Conservation (phyloP, 2,113 vertebrate species). For the Atlantisia rogersi region DNA sequence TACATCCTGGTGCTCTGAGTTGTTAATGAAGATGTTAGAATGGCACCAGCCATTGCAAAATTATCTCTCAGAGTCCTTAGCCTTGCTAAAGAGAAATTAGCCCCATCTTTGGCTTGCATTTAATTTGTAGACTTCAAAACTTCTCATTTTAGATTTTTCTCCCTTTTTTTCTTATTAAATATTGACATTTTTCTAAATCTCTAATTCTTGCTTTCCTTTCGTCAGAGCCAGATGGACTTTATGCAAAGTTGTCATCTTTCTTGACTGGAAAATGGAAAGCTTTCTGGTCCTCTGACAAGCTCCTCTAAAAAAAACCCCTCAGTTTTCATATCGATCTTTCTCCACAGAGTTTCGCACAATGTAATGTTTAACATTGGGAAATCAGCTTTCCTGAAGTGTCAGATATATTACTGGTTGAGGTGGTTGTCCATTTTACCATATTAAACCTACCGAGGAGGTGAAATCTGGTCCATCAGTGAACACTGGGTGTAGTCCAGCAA, state of each 20-base stretch:
- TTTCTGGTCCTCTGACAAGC: background rate
- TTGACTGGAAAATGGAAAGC: background rate
- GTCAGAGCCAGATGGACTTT: background rate
- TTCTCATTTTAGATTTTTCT: background rate
- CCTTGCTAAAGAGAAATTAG: background rate
- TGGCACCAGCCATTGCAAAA: background rate
- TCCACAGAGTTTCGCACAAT: background rate
- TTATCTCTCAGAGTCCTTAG: background rate
- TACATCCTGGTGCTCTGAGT: background rate
- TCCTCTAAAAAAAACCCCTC: background rate
- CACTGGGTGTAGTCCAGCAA: background rate
- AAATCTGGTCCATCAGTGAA: background rate
- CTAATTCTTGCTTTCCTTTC: background rate
- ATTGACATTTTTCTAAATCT: background rate
- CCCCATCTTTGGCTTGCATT: background rate
- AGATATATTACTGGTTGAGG: background rate
- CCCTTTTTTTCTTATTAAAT: background rate
- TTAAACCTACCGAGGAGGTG: background rate
- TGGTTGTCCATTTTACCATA: background rate
- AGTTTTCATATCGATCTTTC: background rate
- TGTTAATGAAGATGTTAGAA: background rate
- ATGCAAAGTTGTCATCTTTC: background rate
- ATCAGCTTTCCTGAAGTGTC: background rate
- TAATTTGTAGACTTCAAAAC: background rate
- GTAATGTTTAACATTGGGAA: background rate